These are phyloP conservation scores for Platerodrilus igneus DNA, from an alignment of 2,888 invertebrate species.

Conservation along the genomic window DNA sequence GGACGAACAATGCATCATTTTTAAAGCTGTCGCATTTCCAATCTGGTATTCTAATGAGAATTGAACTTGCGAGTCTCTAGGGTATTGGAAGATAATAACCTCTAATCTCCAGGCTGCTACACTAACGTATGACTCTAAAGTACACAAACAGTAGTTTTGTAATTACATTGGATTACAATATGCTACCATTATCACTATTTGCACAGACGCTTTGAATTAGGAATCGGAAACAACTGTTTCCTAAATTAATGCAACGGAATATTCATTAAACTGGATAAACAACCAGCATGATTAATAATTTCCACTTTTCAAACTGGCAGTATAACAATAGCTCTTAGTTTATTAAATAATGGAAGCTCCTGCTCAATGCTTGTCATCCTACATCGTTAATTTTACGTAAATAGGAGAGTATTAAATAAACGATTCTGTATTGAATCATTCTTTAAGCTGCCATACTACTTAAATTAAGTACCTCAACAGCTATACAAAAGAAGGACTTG, in stretches of 20 bases:
- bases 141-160: slow-evolving; percentile 24
- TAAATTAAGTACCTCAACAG: too few relatives aligned
- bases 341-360: too few relatives aligned
- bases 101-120: slow-evolving; percentile 13
- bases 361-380: too few relatives aligned
- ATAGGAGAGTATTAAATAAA: too few relatives aligned
- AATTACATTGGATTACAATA: slow-evolving; percentile 24
- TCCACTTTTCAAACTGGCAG: slow-evolving; percentile 18
- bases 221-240: slow-evolving; percentile 24
- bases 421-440: too few relatives aligned
- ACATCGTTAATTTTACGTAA: too few relatives aligned
- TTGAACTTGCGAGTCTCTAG: slow-evolving; percentile 13
- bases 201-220: slow-evolving; percentile 24
- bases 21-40: too few relatives aligned
- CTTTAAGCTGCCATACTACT: too few relatives aligned
- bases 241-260: slow-evolving; percentile 23
- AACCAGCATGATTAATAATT: slow-evolving; percentile 24
- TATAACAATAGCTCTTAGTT: too few relatives aligned
- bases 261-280: slow-evolving; percentile 24
- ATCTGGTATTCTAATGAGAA: slow-evolving; percentile 9
- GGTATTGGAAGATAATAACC: slow-evolving; percentile 17
- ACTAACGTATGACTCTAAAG: slow-evolving; percentile 19
- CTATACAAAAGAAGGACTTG: too few relatives aligned
- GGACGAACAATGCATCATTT: too few relatives aligned
- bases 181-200: slow-evolving; percentile 26